Conservation (phyloP, 2,888 invertebrate species). For the Tanytarsus gracilentus region DNA sequence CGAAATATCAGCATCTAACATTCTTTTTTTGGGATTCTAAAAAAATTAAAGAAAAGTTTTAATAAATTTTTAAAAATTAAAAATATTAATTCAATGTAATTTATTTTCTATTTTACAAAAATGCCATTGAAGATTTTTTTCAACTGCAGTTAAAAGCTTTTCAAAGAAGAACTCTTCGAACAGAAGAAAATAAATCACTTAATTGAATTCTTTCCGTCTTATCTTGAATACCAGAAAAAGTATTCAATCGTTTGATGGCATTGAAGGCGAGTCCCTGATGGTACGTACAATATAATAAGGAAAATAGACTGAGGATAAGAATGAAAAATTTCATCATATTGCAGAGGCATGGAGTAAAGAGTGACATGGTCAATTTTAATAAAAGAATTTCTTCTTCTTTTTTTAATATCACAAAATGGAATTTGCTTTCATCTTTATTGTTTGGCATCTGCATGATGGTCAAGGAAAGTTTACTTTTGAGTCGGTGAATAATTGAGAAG, state of each 20-base stretch:
- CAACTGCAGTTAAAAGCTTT: conserved; percentile 17
- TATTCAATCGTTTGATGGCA: not conserved
- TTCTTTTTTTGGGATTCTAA: not conserved
- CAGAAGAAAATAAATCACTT: conserved; percentile 29
- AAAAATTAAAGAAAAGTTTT: too few species aligned
- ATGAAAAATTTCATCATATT: conserved; percentile 9
- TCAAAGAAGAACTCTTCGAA: conserved; percentile 23
- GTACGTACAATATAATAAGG: not conserved
- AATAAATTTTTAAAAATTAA: too few species aligned
- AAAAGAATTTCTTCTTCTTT: too few species aligned
- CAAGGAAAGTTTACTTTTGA: too few species aligned
- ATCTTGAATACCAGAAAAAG: too few species aligned
- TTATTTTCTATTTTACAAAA: too few species aligned
- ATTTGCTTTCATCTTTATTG: not conserved
- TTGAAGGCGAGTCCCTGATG: not conserved
- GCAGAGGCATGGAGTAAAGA: conserved; percentile 4
- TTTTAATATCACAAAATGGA: not conserved
- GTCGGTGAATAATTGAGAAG: too few species aligned
- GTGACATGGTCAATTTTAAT: conserved; percentile 10
- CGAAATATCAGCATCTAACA: too few species aligned
- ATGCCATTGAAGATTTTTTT: conserved; percentile 6
- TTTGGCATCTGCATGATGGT: too few species aligned
- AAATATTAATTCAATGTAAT: too few species aligned
- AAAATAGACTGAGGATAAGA: not conserved
- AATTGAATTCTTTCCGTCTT: conserved; percentile 25